Evolutionary conservation across 2,888 invertebrate genomes (phyloP), one percentile per base, ranked within the genome.

Genomic region (Catocala sponsa): DNA sequence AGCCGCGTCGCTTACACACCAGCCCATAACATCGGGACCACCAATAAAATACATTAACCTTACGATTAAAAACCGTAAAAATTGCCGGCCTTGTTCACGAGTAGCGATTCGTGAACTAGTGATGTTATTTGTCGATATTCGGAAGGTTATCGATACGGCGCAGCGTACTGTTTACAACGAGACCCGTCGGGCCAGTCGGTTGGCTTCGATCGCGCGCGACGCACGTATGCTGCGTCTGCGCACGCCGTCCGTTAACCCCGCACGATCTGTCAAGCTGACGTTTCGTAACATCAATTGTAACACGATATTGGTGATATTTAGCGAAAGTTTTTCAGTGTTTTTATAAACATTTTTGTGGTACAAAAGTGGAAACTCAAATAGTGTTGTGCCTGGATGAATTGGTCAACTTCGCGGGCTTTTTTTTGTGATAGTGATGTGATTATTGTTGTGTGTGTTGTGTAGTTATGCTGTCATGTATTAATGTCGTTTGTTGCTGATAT

Each of bases 401-500:
- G 73, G 71, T 59, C 57, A 73, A 76, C 25, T 25, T 80, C 80
- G 81, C 74, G 81, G 81, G 83, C 77, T 79, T 79, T 77, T 79
- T 68, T 81, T 72, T 83, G 84, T 87, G 88, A 78, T 87, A 85
- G 90, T 91, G 91, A 84, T 89, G 91, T 92, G 87, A 84, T 82
- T 79, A 38, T 38, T 80, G 80, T 76, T 83, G 84, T 86, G 84
- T 82, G 85, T 86, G 85, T 82, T 87, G 76, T 76, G 78, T 11
- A 82, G 82, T 85, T 90, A 78, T 84, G 88, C 87, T 91, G 87
- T 87, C 87, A 90, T 91, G 90, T 82, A 83, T 87, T 90, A 87
- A 93, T 94, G 91, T 91, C 92, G 79, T 84, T 86, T 79, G 84
- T 88, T 83, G 88, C 90, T 92, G 92, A 94, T 89, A 94, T 94